Conservation (phyloP, 2,888 invertebrate genomes). For the Panorpa germanica region DNA sequence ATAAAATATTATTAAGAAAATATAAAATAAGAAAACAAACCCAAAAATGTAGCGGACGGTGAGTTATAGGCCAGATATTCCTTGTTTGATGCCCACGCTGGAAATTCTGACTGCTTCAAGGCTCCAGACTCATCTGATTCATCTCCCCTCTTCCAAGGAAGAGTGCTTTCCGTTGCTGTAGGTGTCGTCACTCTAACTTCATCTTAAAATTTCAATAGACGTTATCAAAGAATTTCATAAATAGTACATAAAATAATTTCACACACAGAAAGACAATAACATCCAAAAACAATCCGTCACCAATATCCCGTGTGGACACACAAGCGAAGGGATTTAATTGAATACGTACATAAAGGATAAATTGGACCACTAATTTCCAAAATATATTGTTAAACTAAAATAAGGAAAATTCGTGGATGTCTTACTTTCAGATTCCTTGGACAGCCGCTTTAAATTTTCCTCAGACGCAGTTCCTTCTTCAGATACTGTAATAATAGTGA, state of each 20-base stretch:
- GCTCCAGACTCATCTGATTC: slow-evolving; percentile 50
- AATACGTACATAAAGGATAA: too few relatives aligned
- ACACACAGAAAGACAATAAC: too few relatives aligned
- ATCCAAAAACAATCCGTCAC: too few relatives aligned
- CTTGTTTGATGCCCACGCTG: slow-evolving; percentile 89
- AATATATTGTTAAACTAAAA: not conserved
- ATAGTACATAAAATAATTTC: not conserved
- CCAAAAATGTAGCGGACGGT: slow-evolving; percentile 79
- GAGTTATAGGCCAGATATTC: slow-evolving; percentile 84
- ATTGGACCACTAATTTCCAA: not conserved
- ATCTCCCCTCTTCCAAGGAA: slow-evolving; percentile 81
- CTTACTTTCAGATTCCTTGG: slow-evolving; percentile 27
- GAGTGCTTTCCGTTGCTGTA: slow-evolving; percentile 73
- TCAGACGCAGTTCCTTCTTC: slow-evolving; percentile 25
- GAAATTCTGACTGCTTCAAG: slow-evolving; percentile 72
- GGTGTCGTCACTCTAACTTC: slow-evolving; percentile 64
- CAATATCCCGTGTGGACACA: too few relatives aligned
- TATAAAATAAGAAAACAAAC: too few relatives aligned
- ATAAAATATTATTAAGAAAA: too few relatives aligned
- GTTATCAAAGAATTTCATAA: slow-evolving; percentile 2
- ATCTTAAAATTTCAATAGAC: slow-evolving; percentile 30
- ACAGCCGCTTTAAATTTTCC: slow-evolving; percentile 23
- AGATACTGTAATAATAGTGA: slow-evolving; percentile 24
- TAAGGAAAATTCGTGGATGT: too few relatives aligned
- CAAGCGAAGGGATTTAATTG: too few relatives aligned